phyloP scores from a whole-genome alignment of 2,797 vertebrate species.

The Stomatorhinus walkeri region DNA sequence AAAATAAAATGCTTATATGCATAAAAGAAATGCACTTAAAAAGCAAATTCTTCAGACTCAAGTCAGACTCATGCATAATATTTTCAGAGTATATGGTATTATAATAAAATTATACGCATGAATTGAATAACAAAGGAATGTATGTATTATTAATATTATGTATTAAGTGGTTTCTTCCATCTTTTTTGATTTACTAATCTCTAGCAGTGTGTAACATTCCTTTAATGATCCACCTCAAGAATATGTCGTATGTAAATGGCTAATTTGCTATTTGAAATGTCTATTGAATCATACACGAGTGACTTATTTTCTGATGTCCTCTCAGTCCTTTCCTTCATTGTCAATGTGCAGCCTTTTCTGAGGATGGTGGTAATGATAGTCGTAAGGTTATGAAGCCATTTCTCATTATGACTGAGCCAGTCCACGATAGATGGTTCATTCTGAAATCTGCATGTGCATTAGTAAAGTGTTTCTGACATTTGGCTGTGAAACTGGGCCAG shows the following conservation, averaged over 20 bases:
- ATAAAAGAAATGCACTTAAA: background rate
- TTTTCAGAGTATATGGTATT: background rate
- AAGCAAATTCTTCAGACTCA: background rate
- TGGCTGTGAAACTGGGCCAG: background rate
- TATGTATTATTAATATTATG: background rate
- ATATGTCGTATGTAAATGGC: background rate
- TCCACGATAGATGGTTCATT: background rate
- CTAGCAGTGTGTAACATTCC: background rate
- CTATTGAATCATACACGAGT: background rate
- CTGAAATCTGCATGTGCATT: background rate
- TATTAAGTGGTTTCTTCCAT: background rate
- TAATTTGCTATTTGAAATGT: background rate
- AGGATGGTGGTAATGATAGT: background rate
- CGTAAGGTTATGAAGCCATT: background rate
- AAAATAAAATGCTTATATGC: background rate
- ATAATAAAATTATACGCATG: background rate
- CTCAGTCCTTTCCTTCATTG: background rate
- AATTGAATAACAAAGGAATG: background rate
- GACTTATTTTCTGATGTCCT: background rate
- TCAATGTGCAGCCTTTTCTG: background rate
- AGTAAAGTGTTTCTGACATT: background rate
- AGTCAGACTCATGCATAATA: background rate
- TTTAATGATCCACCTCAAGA: background rate
- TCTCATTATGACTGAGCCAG: background rate
- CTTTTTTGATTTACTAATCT: background rate